phyloP scores from a whole-genome alignment of 2,888 invertebrate species.

The Andrena bucephala region DNA sequence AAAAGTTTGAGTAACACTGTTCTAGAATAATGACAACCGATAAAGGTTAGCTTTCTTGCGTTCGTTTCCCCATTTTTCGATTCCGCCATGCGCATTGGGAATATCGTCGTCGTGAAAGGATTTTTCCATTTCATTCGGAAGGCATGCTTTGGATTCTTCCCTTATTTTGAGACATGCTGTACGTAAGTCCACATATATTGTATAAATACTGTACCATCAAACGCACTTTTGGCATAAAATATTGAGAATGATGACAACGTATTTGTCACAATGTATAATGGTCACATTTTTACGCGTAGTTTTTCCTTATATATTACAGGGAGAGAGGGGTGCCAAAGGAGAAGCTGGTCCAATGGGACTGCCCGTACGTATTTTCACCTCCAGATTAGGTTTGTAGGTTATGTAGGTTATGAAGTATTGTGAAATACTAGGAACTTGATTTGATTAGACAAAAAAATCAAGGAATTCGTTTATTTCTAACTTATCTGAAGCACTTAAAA shows the following conservation, averaged over 20 bases:
- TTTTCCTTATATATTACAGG: conserved; percentile 87
- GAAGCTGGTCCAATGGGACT: conserved; percentile 98
- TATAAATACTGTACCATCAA: background rate
- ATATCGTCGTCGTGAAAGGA: too few relatives aligned
- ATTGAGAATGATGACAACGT: conserved; percentile 2
- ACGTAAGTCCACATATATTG: background rate
- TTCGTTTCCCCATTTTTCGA: too few relatives aligned
- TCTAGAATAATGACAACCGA: too few relatives aligned
- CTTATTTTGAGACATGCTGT: too few relatives aligned
- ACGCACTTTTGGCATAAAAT: conserved; percentile 6
- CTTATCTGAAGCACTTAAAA: background rate
- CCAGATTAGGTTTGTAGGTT: conserved; percentile 66
- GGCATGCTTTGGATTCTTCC: too few relatives aligned
- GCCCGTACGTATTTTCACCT: conserved; percentile 90
- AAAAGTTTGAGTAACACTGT: too few relatives aligned
- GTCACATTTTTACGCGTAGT: conserved; percentile 44
- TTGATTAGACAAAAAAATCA: background rate
- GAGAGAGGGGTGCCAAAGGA: conserved; percentile 92
- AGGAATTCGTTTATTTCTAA: background rate
- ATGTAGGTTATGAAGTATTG: conserved; percentile 52
- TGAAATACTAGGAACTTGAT: conserved; percentile 16
- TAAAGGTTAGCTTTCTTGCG: too few relatives aligned
- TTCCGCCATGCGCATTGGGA: too few relatives aligned
- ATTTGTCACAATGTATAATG: background rate
- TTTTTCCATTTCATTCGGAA: too few relatives aligned